Evolutionary conservation across 37 sponge, comb jelly and placozoan species (phyloP), one percentile per base, ranked within the genome.

Genomic region (Lycopodina hypogea): DNA sequence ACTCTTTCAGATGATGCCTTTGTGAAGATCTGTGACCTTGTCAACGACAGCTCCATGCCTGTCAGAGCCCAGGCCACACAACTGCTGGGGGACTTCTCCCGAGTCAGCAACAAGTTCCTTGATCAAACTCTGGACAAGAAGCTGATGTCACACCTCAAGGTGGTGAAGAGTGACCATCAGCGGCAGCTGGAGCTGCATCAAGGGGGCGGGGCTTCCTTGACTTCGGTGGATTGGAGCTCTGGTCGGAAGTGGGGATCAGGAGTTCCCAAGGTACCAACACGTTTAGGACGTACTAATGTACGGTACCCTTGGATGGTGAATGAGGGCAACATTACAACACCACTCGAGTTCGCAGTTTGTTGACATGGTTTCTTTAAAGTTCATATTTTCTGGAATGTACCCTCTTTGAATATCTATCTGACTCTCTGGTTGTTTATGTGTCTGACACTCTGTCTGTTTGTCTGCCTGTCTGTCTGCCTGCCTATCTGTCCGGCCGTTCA

Each of bases 41-140:
- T 95, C 56, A 91, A 84, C 41, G 95, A 95, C 72, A 72, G 62
- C 28, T 82, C 90, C 9, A 58, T 91, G 61, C 29, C 32, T 14
- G 93, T 95, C 56, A 59, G 95, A 51, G 75, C 81, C 7, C 63
- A 89, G 19, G 86, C 95, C 0, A 78, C 95, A 28, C 42, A 34
- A 1, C 82, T 91, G 14, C 87, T 95, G 32, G 81, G 87, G 14
- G 74, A 80, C 23, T 91, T 91, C 68, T 48, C 56, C 9, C 17
- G 41, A 6, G 93, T 89, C 38, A 88, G 75, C 30, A 30, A 51
- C 18, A 77, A 85, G 68, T 91, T 92, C 68, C 59, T 95, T 21
- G 62, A 85, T 6, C 95, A 95, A 71, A 95, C 95, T 2, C 71
- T 95, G 42, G 95, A 95, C 68, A 95, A 95, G 83, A 95, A 95